Percentiles rank a stretch among this genome's conserved stretches.
These are phyloP conservation scores for Heliconius ethilla DNA, from an alignment of 2,888 invertebrate genomes.

Conservation along the genomic window DNA sequence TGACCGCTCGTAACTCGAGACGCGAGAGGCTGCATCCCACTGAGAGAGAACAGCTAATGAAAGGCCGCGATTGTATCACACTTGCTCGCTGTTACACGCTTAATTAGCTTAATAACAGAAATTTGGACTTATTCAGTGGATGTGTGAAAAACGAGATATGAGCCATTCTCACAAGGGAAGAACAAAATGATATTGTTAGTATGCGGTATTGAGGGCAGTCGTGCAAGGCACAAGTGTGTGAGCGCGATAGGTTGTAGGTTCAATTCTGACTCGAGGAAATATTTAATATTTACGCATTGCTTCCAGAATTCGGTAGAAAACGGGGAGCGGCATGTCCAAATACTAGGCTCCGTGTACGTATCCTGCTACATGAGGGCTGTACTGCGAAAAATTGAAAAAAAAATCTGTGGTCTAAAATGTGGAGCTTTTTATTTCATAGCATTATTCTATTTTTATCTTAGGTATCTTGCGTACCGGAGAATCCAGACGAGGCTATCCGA, in stretches of 20 bases:
- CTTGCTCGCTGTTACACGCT: constrained; percentile 57
- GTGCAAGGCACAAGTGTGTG: too few relatives aligned
- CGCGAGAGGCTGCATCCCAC: constrained; percentile 47
- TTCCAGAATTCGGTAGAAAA: too few relatives aligned
- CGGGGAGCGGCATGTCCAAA: too few relatives aligned
- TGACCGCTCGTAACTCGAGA: constrained; percentile 52
- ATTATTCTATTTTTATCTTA: constrained; percentile 62
- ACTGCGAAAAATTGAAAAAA: too few relatives aligned
- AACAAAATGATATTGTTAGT: constrained; percentile 47
- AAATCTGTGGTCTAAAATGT: constrained; percentile 55
- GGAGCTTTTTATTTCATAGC: constrained; percentile 56
- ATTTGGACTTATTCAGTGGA: constrained; percentile 44
- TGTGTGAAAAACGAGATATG: constrained; percentile 46
- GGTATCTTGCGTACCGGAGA: constrained; percentile 59
- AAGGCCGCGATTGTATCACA: constrained; percentile 52
- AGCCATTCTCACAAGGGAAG: constrained; percentile 45
- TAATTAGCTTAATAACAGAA: constrained; percentile 64
- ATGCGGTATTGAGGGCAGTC: not conserved
- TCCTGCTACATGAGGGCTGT: too few relatives aligned
- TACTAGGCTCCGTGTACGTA: too few relatives aligned
- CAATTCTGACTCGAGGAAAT: too few relatives aligned
- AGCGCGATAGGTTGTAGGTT: too few relatives aligned
- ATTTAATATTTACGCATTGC: too few relatives aligned
- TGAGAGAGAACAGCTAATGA: constrained; percentile 48
- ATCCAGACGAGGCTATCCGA: constrained; percentile 52